These are phyloP conservation scores for Eonycteris spelaea DNA, from an alignment of 2,113 vertebrate species.

Conservation along the genomic window DNA sequence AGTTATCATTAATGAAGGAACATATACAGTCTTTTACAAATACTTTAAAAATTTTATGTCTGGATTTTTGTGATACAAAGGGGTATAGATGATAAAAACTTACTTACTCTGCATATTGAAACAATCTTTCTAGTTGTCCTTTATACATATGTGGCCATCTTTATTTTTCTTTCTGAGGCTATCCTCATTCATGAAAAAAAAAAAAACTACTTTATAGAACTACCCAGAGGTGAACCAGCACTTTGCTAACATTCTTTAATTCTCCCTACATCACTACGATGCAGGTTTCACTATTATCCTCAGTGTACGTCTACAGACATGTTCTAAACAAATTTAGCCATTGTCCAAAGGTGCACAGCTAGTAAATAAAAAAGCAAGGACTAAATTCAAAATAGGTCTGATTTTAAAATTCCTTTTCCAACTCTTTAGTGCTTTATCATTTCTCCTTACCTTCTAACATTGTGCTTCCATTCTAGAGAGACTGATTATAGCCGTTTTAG, in stretches of 20 bases:
- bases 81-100: background rate
- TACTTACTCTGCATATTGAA: background rate
- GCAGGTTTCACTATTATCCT: background rate
- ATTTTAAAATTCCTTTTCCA: conserved; percentile 19
- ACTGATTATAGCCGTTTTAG: background rate
- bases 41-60: background rate
- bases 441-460: background rate
- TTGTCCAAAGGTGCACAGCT: background rate
- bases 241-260: background rate
- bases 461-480: background rate
- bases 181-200: background rate
- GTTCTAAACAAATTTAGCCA: background rate
- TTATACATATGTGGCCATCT: background rate
- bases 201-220: background rate
- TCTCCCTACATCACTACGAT: background rate
- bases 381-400: background rate
- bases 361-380: background rate
- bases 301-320: background rate
- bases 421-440: background rate
- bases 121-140: background rate
- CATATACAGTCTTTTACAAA: background rate
- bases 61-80: background rate
- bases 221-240: background rate
- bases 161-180: background rate
- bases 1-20: background rate